Percentiles rank a stretch among this genome's conserved stretches.
These are phyloP conservation scores for Rhinopomastus cyanomelas DNA, from an alignment of 2,113 vertebrate genomes.

Conservation along the genomic window DNA sequence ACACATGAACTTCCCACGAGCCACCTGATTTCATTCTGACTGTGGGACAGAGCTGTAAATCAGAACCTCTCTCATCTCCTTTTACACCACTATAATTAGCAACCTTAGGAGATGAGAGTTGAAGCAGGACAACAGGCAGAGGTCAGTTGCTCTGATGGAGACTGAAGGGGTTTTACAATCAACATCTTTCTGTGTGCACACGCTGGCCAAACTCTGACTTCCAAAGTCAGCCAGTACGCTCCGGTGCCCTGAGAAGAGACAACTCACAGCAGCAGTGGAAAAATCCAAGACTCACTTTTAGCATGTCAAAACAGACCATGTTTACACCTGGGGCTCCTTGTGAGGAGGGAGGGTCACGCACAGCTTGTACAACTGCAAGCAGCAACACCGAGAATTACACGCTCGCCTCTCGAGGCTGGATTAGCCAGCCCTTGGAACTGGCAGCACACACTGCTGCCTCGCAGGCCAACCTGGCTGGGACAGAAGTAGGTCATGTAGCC, in stretches of 20 bases:
- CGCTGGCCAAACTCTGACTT: neutral
- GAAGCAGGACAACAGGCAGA: slow-evolving; percentile 4
- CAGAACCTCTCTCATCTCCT: neutral
- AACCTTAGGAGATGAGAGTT: neutral
- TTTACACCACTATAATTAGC: neutral
- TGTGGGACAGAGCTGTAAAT: neutral
- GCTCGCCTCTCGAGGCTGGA: neutral
- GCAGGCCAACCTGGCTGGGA: neutral
- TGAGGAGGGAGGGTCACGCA: neutral
- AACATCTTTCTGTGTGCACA: neutral
- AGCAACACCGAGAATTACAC: neutral
- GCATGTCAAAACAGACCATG: neutral
- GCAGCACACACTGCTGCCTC: neutral
- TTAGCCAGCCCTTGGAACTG: neutral
- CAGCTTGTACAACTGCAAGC: neutral
- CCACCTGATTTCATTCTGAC: neutral
- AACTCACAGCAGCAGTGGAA: neutral
- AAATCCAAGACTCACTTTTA: neutral
- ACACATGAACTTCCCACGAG: neutral
- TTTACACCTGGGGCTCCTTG: neutral
- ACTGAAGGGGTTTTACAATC: slow-evolving; percentile 22
- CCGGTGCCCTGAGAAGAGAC: neutral
- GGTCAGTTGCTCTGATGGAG: neutral
- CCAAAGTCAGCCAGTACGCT: neutral
- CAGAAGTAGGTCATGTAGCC: slow-evolving; percentile 13